Conservation (phyloP, 2,113 vertebrate genomes). For the Castor canadensis region DNA sequence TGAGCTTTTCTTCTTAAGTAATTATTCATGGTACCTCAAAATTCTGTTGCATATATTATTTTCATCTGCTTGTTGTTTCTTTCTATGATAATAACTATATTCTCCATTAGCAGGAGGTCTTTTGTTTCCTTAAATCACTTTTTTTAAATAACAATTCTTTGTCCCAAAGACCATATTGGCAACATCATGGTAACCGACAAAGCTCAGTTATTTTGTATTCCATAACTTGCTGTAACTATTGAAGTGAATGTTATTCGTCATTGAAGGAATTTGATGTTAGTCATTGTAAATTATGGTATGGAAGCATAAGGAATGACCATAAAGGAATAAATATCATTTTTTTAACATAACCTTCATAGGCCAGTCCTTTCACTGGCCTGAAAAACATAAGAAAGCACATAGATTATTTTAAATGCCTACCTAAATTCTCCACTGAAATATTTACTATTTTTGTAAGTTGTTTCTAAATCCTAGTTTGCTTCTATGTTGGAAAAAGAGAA, state of each 20-base stretch:
- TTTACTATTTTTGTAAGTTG: background rate
- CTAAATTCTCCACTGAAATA: background rate
- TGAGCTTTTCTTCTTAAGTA: background rate
- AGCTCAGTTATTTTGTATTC: background rate
- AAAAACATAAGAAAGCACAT: background rate
- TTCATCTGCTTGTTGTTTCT: background rate
- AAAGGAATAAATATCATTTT: background rate
- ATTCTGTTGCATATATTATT: background rate
- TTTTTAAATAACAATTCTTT: background rate
- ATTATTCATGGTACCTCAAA: background rate
- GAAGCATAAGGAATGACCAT: background rate
- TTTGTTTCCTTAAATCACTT: background rate
- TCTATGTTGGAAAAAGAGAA: background rate
- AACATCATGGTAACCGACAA: background rate
- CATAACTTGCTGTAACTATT: background rate
- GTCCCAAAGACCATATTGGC: background rate
- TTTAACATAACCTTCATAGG: background rate
- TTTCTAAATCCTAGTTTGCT: conserved; percentile 21
- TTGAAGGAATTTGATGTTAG: background rate
- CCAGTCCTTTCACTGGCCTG: background rate
- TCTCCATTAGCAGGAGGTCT: background rate
- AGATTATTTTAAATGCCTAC: background rate
- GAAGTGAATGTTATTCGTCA: background rate
- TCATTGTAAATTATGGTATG: background rate
- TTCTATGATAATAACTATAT: background rate